These are phyloP conservation scores for Peromyscus attwateri DNA, from an alignment of 2,797 vertebrate genomes.

Conservation along the genomic window DNA sequence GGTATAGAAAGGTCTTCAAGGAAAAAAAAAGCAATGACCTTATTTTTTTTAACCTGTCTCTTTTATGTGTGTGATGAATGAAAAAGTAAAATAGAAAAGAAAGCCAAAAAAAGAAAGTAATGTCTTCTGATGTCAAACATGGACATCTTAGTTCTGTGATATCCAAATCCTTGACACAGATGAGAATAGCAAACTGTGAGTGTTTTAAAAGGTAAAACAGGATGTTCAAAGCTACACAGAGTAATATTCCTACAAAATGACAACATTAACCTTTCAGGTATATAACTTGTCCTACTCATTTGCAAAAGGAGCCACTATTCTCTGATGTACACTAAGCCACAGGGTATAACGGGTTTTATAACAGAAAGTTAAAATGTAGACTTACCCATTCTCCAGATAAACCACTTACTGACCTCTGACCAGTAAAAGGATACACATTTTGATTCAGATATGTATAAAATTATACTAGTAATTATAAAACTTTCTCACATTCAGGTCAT, in stretches of 20 bases:
- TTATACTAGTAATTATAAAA: slow-evolving; percentile 15
- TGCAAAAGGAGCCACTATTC: neutral
- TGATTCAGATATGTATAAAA: neutral
- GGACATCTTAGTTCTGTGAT: neutral
- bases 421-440: slow-evolving; percentile 15
- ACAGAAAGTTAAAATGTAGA: neutral
- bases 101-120: neutral
- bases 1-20: neutral
- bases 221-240: slow-evolving; percentile 33
- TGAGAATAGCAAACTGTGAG: neutral
- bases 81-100: slow-evolving; percentile 16
- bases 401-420: neutral
- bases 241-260: neutral
- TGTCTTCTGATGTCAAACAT: slow-evolving; percentile 23
- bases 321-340: slow-evolving; percentile 20
- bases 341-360: slow-evolving; percentile 28
- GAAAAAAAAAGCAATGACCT: no score
- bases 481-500: neutral
- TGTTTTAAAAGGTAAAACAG: neutral
- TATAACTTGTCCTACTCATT: neutral
- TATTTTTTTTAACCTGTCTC: slow-evolving; percentile 44
- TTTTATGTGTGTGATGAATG: neutral
- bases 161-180: slow-evolving; percentile 34
- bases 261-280: slow-evolving; percentile 61
- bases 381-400: neutral